Evolutionary conservation across 2,113 vertebrate genomes (phyloP), one percentile per base, ranked within the genome.

Genomic region (Microtus pennsylvanicus): DNA sequence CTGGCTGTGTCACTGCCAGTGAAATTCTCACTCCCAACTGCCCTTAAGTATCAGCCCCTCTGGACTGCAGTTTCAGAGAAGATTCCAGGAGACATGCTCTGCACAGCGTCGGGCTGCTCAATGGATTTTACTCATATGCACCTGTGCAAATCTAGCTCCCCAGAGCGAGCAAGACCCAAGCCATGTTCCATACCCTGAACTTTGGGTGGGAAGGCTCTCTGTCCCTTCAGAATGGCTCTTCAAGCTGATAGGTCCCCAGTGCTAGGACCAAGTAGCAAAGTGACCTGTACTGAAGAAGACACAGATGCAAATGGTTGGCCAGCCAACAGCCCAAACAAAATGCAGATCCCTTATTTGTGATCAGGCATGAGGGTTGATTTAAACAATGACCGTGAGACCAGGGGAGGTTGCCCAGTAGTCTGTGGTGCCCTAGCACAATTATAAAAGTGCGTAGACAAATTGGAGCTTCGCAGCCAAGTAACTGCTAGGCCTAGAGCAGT

Each of bases 241-340:
- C 3, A 45, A 61, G 30, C 35, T 28, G 38, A 21, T 42, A n/a
- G 4, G 22, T 45, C 76, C n/a, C 9, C 5, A 67, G 45, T 12
- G 8, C 45, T 19, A 22, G 38, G 24, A 5, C 13, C 38, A 47
- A 70, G 42, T 6, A n/a, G 42, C 35, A 55, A 67, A 47, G 24
- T 45, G 2, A 65, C 11, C 67, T 3, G 0, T 17, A 22, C 26
- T 22, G 7, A 14, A 28, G 45, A 13, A 35, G 74, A 81, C 33
- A 38, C 33, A 19, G 52, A 24, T 7, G 35, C 45, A 30, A 81
- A 76, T 33, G 13, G 30, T 30, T 0, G 1, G 4, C 61, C 72
- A 0, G 26, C 28, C 1, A 1, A 12, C 5, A 6, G 24, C 21
- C n/a, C 47, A 21, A 6, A 42, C 21, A 5, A 28, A 52, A 13